Percentiles rank a stretch among this genome's conserved stretches.
These are phyloP conservation scores for Tauraco hartlaubi DNA, from an alignment of 2,797 vertebrate species.

Conservation along the genomic window DNA sequence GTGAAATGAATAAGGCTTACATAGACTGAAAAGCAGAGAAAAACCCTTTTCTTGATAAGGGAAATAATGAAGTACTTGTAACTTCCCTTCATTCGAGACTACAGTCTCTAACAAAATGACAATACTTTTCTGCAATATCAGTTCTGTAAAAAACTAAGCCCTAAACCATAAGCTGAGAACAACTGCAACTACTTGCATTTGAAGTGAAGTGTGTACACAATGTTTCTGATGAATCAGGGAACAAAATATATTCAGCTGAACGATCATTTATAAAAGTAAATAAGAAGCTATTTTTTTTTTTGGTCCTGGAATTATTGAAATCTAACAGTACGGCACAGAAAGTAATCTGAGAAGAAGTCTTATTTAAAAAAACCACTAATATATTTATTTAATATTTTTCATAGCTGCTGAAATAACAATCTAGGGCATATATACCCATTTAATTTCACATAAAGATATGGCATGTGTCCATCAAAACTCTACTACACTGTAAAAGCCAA, in stretches of 20 bases:
- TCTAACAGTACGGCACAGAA: not conserved
- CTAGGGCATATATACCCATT: conserved; percentile 22
- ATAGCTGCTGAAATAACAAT: conserved; percentile 36
- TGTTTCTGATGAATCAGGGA: not conserved
- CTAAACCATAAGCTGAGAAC: not conserved
- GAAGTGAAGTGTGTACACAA: not conserved
- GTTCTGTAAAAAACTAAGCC: not conserved
- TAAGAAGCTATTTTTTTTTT: not conserved
- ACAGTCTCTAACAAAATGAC: not conserved
- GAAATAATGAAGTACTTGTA: not conserved
- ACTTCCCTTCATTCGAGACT: not conserved
- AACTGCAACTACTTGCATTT: not conserved
- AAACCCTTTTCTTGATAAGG: not conserved
- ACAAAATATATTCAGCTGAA: not conserved
- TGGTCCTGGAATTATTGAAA: not conserved
- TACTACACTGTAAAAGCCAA: conserved; percentile 41
- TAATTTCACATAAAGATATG: conserved; percentile 52
- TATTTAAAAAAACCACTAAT: conserved; percentile 27
- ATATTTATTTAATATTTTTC: conserved; percentile 51
- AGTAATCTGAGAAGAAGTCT: not conserved
- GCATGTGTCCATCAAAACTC: conserved; percentile 57
- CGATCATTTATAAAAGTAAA: conserved; percentile 19
- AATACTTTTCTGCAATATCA: not conserved
- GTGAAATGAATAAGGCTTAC: not conserved
- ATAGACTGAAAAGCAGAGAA: not conserved